Conservation (phyloP, 1,140 invertebrate genomes). For the Papilio dardanus region DNA sequence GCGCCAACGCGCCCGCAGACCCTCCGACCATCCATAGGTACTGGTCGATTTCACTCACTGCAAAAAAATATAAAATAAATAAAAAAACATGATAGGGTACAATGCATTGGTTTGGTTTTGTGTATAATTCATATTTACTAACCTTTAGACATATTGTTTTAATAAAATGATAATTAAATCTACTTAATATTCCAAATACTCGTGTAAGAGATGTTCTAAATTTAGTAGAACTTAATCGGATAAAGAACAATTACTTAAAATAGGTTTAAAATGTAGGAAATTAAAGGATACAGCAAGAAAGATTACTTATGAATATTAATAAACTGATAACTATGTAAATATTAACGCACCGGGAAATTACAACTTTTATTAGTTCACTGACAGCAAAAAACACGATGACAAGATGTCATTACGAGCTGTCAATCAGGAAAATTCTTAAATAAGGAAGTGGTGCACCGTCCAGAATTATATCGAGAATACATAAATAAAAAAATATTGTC, state of each 20-base stretch:
- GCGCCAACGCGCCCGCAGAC: conserved; percentile 87
- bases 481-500: too few species aligned
- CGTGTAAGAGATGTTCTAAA: neutral
- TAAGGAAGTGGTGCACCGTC: neutral
- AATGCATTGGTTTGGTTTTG: neutral
- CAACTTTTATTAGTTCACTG: neutral
- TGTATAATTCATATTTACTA: neutral
- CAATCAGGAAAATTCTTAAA: conserved; percentile 17
- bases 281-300: neutral
- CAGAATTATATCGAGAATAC: neutral
- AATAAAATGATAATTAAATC: neutral
- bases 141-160: neutral
- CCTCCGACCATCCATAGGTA: conserved; percentile 90
- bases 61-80: conserved; percentile 50
- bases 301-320: neutral
- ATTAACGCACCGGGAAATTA: neutral
- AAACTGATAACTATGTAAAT: neutral
- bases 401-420: conserved; percentile 8
- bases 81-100: neutral
- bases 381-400: conserved; percentile 15
- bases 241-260: neutral
- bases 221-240: neutral
- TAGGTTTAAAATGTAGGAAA: neutral
- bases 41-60: conserved; percentile 88
- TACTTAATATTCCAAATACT: neutral